Conservation (phyloP, 2,113 vertebrate species). For the Suncus etruscus region DNA sequence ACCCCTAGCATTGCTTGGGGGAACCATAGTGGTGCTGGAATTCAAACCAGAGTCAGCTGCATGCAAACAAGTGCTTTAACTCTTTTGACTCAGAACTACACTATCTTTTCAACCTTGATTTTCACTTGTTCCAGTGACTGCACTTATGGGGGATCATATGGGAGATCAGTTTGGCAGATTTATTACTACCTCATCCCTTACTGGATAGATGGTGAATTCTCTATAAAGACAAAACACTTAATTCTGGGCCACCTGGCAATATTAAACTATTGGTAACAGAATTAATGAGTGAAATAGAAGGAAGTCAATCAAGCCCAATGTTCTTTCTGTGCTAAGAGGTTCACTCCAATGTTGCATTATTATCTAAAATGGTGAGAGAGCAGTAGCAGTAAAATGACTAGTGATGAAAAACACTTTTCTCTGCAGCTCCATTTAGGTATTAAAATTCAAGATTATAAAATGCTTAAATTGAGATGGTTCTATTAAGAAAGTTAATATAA, state of each 20-base stretch:
- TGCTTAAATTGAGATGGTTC: neutral
- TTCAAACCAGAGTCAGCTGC: too few species aligned
- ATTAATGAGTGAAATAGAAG: neutral
- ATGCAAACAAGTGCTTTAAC: too few species aligned
- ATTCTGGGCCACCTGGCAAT: neutral
- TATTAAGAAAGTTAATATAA: neutral
- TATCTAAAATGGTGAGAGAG: conserved; percentile 40
- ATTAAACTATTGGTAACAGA: neutral
- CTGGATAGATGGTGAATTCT: neutral
- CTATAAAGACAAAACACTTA: neutral
- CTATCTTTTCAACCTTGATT: neutral
- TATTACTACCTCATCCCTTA: neutral
- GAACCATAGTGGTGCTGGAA: too few species aligned
- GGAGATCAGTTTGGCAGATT: neutral
- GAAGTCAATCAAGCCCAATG: neutral
- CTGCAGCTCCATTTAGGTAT: neutral
- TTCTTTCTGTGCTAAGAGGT: neutral
- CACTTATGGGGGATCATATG: neutral
- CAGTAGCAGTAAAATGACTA: neutral
- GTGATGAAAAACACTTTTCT: neutral
- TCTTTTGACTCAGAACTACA: too few species aligned
- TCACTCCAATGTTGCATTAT: neutral
- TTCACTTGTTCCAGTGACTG: neutral
- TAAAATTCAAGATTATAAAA: conserved; percentile 20
- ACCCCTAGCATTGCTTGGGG: too few species aligned